Percentiles rank a stretch among this genome's conserved stretches.
Evolutionary conservation across 2,113 vertebrate genomes (phyloP).

Genomic region (Tyrannus savana): DNA sequence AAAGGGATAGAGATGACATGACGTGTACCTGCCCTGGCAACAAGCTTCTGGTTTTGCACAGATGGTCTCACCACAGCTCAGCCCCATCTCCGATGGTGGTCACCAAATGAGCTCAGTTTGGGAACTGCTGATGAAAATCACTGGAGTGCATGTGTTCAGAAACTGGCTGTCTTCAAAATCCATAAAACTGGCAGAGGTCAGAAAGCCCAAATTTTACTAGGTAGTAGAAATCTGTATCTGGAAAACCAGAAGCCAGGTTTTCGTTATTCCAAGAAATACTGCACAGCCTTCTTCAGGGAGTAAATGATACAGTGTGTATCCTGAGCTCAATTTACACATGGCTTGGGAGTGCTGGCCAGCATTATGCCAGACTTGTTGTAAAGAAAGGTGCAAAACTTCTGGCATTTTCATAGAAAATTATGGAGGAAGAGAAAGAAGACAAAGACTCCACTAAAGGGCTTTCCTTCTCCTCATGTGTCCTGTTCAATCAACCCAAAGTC

Average conservation of each 20-base stretch:
- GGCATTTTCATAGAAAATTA: neutral
- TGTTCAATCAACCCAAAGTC: neutral
- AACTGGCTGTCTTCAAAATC: slow-evolving; percentile 41
- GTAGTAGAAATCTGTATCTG: slow-evolving; percentile 51
- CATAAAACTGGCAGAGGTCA: slow-evolving; percentile 52
- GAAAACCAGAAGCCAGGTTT: slow-evolving; percentile 56
- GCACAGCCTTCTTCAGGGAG: slow-evolving; percentile 28
- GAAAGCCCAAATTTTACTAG: slow-evolving; percentile 50
- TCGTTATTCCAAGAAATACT: slow-evolving; percentile 39
- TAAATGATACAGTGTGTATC: neutral
- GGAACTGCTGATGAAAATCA: neutral
- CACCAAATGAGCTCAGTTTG: neutral
- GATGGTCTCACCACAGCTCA: neutral
- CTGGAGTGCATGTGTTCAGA: slow-evolving; percentile 14
- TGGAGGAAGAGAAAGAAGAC: neutral
- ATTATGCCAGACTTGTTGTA: neutral
- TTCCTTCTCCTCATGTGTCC: neutral
- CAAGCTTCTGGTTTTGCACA: neutral
- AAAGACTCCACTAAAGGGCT: neutral
- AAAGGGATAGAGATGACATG: neutral
- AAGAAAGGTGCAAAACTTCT: slow-evolving; percentile 35
- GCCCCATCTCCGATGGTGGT: neutral
- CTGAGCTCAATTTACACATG: neutral
- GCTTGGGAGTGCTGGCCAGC: neutral
- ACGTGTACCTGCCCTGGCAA: neutral